Base-by-base conservation (phyloP, 2,888 invertebrate genomes). In the Dolichomitus sp. region DNA sequence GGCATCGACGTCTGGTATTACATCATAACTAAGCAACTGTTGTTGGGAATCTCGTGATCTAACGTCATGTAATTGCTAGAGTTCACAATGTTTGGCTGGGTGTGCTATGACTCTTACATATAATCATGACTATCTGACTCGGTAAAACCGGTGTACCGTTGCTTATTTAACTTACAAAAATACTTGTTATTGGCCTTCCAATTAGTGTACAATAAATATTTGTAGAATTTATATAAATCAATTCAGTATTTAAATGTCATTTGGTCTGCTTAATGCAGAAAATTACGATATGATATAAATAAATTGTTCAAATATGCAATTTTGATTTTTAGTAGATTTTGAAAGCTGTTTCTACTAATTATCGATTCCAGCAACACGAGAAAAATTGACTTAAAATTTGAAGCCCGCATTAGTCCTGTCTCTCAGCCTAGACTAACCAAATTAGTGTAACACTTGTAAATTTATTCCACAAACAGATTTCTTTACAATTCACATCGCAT, bases 21-120 rank as follows among this genome's bases (percentile, higher is more conserved):
- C 76, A 63, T 83, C 76, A 76, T 40, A 72, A 66, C 27, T 72
- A 30, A 66, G 63, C 75, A 70, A 66, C 37, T 52, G 48, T 77
- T 59, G 69, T 76, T 59, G 72, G 30, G 37, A 30, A 59, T 50
- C 37, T 52, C n/a, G 68, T 57, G 37, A 59, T 69, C 27, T 50
- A 14, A 57, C n/a, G 80, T 83, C 76, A 77, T 66, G 61, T 61
- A 77, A 73, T 73, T 77, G 66, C 61, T 57, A 59, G 37, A 23
- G 14, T 59, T 45, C 37, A 68, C 48, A 4, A 63, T 61, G 68
- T 80, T 69, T 52, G 48, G 70, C 27, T 7, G 59, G 7, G 7
- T 9, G n/a, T 30, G 17, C n/a, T 17, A 66, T 14, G 23, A 57
- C n/a, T 1, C 12, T 42, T 6, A n/a, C 3, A 11, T 57, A 57